Evolutionary conservation across 2,888 invertebrate genomes (phyloP).

Genomic region (Hydrotaea diabolus): DNA sequence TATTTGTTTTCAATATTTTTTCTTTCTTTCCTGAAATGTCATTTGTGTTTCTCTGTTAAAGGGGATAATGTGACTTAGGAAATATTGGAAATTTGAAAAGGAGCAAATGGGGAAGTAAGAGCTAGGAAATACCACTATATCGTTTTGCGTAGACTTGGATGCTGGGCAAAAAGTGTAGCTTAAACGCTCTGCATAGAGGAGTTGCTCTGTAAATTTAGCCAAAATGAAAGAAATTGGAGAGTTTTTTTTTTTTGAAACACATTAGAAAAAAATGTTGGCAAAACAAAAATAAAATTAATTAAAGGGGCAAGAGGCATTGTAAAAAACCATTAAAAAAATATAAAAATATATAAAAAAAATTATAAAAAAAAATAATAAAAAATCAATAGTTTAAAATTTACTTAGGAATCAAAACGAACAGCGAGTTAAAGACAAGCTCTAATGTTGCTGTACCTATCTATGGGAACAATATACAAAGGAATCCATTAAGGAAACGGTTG

Average conservation of each 20-base stretch:
- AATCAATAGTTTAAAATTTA: too few relatives aligned
- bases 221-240: not conserved
- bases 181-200: not conserved
- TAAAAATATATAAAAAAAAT: too few relatives aligned
- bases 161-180: not conserved
- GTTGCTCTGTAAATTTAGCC: not conserved
- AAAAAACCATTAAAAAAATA: too few relatives aligned
- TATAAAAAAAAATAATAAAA: too few relatives aligned
- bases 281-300: not conserved
- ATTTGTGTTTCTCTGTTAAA: slow-evolving; percentile 8
- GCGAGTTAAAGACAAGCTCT: too few relatives aligned
- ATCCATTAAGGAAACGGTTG: too few relatives aligned
- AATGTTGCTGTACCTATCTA: too few relatives aligned
- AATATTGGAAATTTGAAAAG: not conserved
- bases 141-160: not conserved
- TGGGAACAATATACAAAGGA: too few relatives aligned
- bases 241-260: slow-evolving; percentile 6
- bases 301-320: too few relatives aligned
- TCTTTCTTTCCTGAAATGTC: slow-evolving; percentile 17
- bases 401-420: too few relatives aligned
- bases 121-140: slow-evolving; percentile 13
- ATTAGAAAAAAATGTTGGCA: not conserved
- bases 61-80: not conserved
- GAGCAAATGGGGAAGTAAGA: not conserved
- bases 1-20: slow-evolving; percentile 33